A percentile compares a stretch with the other conserved stretches of the same genome.
Conservation (phyloP, 2,113 vertebrate species). For the Podarcis muralis region DNA sequence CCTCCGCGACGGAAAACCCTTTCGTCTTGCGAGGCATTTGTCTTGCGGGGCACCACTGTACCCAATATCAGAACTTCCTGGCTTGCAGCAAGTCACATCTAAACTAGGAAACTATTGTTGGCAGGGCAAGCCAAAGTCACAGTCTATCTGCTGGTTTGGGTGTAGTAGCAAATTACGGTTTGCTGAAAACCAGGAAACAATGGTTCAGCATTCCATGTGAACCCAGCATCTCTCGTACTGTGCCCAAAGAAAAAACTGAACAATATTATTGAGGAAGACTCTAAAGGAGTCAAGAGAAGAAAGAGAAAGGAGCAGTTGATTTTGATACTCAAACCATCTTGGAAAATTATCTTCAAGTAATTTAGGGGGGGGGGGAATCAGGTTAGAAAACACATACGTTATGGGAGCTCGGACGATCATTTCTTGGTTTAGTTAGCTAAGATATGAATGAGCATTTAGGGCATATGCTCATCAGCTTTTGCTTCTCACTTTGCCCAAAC, state of each 20-base stretch:
- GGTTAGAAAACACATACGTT: neutral
- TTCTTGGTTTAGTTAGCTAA: neutral
- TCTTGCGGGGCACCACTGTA: too few relatives aligned
- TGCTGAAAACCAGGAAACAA: neutral
- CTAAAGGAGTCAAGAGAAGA: neutral
- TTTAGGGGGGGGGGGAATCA: neutral
- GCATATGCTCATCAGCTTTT: neutral
- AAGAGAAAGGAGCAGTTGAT: neutral
- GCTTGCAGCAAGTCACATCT: neutral
- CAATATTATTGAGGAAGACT: neutral
- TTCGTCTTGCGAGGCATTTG: too few relatives aligned
- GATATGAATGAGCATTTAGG: neutral
- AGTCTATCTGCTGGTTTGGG: neutral
- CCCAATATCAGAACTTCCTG: neutral
- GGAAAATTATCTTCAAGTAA: neutral
- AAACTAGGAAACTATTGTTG: neutral
- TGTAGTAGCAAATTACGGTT: neutral
- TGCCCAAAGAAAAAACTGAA: neutral
- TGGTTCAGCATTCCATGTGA: neutral
- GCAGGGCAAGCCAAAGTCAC: neutral
- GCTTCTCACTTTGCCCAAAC: too few relatives aligned
- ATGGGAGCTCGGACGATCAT: neutral
- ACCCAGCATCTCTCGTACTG: neutral
- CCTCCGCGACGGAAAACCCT: too few relatives aligned
- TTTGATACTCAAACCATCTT: neutral